Conservation (phyloP, 2,113 vertebrate species). For the Nesoenas mayeri region DNA sequence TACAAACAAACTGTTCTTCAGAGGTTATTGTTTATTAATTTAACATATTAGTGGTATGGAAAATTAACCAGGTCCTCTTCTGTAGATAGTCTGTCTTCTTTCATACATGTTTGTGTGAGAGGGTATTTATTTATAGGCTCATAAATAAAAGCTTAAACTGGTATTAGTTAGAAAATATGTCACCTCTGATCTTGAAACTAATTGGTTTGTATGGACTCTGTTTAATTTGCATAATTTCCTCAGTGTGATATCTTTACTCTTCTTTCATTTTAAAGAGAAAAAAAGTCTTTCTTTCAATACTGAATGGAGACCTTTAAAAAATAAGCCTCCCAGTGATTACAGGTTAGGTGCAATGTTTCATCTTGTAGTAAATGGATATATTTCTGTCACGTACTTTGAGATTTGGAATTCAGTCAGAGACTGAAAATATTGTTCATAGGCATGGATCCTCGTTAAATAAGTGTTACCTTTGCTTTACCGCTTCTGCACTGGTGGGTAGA, state of each 20-base stretch:
- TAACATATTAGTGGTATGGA: neutral
- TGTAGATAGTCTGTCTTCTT: neutral
- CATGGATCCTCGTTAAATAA: constrained; percentile 5
- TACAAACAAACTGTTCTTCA: neutral
- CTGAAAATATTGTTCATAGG: constrained; percentile 24
- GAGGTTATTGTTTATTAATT: neutral
- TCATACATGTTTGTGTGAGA: neutral
- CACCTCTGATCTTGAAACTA: constrained; percentile 46
- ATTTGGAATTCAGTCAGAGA: neutral
- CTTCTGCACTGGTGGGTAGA: neutral
- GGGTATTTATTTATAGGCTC: constrained; percentile 10
- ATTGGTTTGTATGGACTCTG: constrained; percentile 8
- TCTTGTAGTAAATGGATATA: neutral
- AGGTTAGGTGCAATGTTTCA: neutral
- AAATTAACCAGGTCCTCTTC: neutral
- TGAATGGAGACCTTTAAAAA: neutral
- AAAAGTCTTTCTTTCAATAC: neutral
- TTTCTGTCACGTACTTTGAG: constrained; percentile 10
- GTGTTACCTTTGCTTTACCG: neutral
- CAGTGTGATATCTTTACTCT: neutral
- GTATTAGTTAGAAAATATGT: constrained; percentile 37
- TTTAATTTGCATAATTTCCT: constrained; percentile 33
- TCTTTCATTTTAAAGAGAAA: neutral
- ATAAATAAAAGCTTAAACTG: constrained; percentile 29
- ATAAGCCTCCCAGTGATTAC: neutral